Evolutionary conservation across 2,113 vertebrate species (phyloP), one percentile per base, ranked within the genome.

Genomic region (Ceyx margarethae): DNA sequence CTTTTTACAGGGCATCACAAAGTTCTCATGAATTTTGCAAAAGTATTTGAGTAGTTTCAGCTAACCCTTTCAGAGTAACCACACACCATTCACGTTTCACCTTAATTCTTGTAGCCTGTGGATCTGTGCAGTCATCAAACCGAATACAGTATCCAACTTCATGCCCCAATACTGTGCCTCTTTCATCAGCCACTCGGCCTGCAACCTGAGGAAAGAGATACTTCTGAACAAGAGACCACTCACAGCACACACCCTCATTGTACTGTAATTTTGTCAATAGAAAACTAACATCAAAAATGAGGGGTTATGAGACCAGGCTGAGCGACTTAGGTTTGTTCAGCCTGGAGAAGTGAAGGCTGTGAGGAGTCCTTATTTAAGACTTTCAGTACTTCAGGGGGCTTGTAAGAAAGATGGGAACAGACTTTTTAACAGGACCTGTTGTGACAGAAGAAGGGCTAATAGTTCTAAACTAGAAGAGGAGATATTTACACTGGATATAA

Each of bases 121-220:
- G 98, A 90, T 99, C 98, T 0, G 98, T 99, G 96, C 99, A 99
- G 97, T 99, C 99, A 13, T 99, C 99, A 83, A 99, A 99, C 13
- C 99, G 98, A 95, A 99, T 99, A 68, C 98, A 99, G 86, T 99
- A 99, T 65, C 99, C 99, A 94, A 99, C 99, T 92, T 99, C 99
- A 4, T 99, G 99, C 15, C 99, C 99, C 89, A 99, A 87, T 76
- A 99, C 95, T 1, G 99, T 98, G 3, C 99, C 99, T 31, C 99
- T 98, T 75, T 99, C 99, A 79, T 99, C 99, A 64, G 99, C 99
- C 57, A 99, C 98, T 77, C 99, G 98, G 68, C 98, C 98, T 72
- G 99, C 98, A 90, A 99, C 98, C 99, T 99, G 79, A 77, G 43
- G 77, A 89, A 78, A 91, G 91, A 91, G 83, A 73, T 13, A 54